phyloP scores from a whole-genome alignment of 2,113 vertebrate species.

The Regulus satrapa region DNA sequence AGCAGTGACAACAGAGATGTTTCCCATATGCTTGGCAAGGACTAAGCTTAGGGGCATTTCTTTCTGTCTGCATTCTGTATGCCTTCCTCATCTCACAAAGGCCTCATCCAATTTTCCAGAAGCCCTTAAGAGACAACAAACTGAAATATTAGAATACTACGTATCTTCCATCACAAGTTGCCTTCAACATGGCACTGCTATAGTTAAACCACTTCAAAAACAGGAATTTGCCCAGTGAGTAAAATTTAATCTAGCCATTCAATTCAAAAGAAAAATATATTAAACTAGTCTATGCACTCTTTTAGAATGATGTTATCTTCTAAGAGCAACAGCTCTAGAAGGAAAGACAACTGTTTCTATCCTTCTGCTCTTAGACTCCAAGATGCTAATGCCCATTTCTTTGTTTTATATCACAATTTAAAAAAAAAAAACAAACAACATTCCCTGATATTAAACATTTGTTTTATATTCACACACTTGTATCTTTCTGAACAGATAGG shows the following conservation, averaged over 20 bases:
- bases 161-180: not conserved
- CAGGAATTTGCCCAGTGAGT: not conserved
- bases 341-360: not conserved
- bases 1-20: not conserved
- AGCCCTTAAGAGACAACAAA: not conserved
- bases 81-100: not conserved
- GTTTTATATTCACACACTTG: not conserved
- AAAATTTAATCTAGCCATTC: not conserved
- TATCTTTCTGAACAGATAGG: not conserved
- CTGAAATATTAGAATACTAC: not conserved
- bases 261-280: not conserved
- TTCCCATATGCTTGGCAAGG: not conserved
- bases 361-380: not conserved
- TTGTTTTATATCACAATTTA: not conserved
- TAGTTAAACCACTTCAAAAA: not conserved
- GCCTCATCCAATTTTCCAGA: not conserved
- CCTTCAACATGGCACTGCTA: not conserved
- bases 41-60: not conserved
- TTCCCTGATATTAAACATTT: not conserved
- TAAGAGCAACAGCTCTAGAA: not conserved
- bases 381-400: not conserved
- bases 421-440: too few species aligned
- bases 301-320: not conserved
- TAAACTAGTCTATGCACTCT: accelerated
- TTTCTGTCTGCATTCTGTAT: not conserved